Conservation (phyloP, 2,888 invertebrate genomes). For the Athrips mouffetella region DNA sequence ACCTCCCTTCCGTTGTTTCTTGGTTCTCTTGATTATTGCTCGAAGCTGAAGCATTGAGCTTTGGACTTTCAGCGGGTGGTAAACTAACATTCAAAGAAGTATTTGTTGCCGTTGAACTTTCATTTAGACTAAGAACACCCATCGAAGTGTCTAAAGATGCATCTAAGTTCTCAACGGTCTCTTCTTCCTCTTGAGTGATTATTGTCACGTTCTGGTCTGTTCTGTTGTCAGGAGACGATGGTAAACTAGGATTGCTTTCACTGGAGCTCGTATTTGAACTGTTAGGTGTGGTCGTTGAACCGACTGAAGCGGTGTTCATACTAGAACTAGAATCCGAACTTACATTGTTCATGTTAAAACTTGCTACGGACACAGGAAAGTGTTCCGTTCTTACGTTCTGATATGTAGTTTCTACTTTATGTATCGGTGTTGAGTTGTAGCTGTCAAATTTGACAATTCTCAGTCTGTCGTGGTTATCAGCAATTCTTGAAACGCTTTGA, state of each 20-base stretch:
- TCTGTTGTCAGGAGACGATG: slow-evolving; percentile 79
- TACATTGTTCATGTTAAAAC: slow-evolving; percentile 59
- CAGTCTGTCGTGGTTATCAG: slow-evolving; percentile 51
- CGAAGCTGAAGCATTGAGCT: slow-evolving; percentile 40
- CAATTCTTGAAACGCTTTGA: slow-evolving; percentile 52
- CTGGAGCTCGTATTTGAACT: slow-evolving; percentile 85
- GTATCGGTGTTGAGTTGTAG: slow-evolving; percentile 49
- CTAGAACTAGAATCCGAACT: slow-evolving; percentile 85
- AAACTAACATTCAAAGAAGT: slow-evolving; percentile 65
- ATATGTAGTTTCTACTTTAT: slow-evolving; percentile 55
- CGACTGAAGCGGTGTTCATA: slow-evolving; percentile 79
- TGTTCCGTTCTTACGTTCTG: slow-evolving; percentile 57
- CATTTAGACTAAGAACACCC: slow-evolving; percentile 63
- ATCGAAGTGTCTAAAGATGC: slow-evolving; percentile 56
- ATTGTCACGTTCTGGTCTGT: slow-evolving; percentile 48
- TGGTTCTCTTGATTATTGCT: slow-evolving; percentile 38
- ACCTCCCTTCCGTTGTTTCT: slow-evolving; percentile 39
- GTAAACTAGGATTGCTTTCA: slow-evolving; percentile 84
- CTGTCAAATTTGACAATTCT: slow-evolving; percentile 50
- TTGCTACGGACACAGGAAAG: slow-evolving; percentile 47
- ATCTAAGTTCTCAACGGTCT: slow-evolving; percentile 40
- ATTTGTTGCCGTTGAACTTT: slow-evolving; percentile 69
- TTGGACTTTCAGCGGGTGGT: slow-evolving; percentile 64
- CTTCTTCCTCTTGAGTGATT: slow-evolving; percentile 34
- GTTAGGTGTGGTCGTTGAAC: slow-evolving; percentile 83